phyloP scores from a whole-genome alignment of 2,888 invertebrate genomes.

The Drosophila glabriapex region DNA sequence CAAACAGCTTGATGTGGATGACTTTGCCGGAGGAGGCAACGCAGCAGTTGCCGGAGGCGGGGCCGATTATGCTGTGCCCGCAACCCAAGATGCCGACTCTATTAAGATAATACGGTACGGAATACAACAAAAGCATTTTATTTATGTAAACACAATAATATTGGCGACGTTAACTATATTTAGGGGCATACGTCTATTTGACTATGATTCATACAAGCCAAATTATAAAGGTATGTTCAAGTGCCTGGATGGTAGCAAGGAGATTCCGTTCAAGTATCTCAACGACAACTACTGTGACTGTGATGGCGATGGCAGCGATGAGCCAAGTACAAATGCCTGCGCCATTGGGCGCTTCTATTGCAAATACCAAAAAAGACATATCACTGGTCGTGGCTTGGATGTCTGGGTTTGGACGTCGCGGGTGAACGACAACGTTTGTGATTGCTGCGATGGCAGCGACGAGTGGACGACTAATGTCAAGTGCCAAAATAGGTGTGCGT shows the following conservation, averaged over 20 bases:
- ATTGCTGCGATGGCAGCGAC: slow-evolving; percentile 97
- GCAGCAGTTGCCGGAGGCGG: slow-evolving; percentile 14
- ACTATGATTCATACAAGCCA: slow-evolving; percentile 85
- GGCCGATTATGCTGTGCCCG: slow-evolving; percentile 15
- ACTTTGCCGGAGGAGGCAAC: slow-evolving; percentile 54
- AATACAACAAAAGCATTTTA: background rate
- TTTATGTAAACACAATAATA: background rate
- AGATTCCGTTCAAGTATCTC: slow-evolving; percentile 87
- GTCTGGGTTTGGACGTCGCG: slow-evolving; percentile 85
- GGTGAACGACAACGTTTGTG: slow-evolving; percentile 97
- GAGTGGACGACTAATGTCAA: slow-evolving; percentile 87
- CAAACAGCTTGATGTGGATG: slow-evolving; percentile 67
- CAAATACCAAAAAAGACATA: slow-evolving; percentile 85
- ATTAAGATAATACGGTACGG: slow-evolving; percentile 83
- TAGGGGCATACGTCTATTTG: slow-evolving; percentile 85
- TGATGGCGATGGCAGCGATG: slow-evolving; percentile 90
- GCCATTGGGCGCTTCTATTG: slow-evolving; percentile 94
- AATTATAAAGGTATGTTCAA: slow-evolving; percentile 85
- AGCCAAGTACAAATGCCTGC: slow-evolving; percentile 96
- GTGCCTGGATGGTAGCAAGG: slow-evolving; percentile 85
- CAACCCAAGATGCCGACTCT: slow-evolving; percentile 49
- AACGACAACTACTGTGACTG: slow-evolving; percentile 97
- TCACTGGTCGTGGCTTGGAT: slow-evolving; percentile 83
- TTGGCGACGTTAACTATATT: background rate
- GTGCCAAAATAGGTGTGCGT: slow-evolving; percentile 81